Conservation (phyloP, 2,888 invertebrate genomes). For the Neoascia interrupta region DNA sequence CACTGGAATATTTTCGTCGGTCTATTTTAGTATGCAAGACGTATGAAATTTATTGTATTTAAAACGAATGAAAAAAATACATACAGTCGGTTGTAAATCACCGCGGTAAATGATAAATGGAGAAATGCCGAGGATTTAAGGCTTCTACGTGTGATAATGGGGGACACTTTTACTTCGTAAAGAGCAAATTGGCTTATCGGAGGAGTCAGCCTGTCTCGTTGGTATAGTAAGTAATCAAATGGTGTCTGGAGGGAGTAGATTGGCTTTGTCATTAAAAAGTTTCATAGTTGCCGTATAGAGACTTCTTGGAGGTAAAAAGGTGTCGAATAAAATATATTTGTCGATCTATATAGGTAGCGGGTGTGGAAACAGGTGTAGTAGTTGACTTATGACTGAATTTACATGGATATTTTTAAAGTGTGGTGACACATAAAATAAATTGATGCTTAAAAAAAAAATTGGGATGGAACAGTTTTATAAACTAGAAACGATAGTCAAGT, state of each 20-base stretch:
- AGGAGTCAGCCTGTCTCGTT: conserved; percentile 16
- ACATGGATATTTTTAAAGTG: too few relatives aligned
- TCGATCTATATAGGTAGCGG: background rate
- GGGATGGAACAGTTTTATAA: too few relatives aligned
- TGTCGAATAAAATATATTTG: conserved; percentile 22
- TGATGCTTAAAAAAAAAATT: too few relatives aligned
- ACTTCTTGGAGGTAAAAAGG: background rate
- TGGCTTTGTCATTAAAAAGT: conserved; percentile 15
- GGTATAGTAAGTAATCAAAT: conserved; percentile 38
- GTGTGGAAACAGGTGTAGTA: conserved; percentile 35
- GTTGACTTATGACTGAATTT: conserved; percentile 19
- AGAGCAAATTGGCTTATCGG: conserved; percentile 6
- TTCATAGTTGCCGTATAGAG: background rate
- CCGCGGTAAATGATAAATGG: conserved; percentile 58
- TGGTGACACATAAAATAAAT: too few relatives aligned
- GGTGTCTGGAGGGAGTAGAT: conserved; percentile 25
- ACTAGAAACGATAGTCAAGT: too few relatives aligned
- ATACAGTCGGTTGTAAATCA: conserved; percentile 46
- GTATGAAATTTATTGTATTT: conserved; percentile 20
- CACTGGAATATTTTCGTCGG: conserved; percentile 1
- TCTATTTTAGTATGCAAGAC: conserved; percentile 60
- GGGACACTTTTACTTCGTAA: conserved; percentile 1
- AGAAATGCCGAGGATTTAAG: conserved; percentile 44
- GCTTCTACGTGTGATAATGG: conserved; percentile 50
- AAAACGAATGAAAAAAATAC: conserved; percentile 24